These are phyloP conservation scores for Cyclargus thomasi DNA, from an alignment of 1,140 invertebrate species.

Conservation along the genomic window DNA sequence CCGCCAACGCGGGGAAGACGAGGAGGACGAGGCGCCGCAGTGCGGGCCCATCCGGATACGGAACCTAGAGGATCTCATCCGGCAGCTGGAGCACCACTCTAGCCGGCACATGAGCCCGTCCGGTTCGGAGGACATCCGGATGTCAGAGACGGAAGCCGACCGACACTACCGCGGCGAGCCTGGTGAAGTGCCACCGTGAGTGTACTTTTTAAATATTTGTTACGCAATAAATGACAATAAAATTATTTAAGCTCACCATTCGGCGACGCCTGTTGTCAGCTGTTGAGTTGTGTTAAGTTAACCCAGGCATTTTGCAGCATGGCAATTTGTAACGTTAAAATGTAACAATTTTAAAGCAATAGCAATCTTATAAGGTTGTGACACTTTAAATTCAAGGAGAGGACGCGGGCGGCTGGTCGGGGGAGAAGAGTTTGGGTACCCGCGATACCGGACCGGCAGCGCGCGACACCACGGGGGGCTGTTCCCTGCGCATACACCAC, in stretches of 20 bases:
- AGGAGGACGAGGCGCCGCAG: constrained; percentile 82
- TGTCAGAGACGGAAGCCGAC: constrained; percentile 93
- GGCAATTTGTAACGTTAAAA: no score
- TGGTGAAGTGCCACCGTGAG: constrained; percentile 74
- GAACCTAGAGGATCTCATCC: constrained; percentile 92
- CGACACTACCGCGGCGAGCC: constrained; percentile 88
- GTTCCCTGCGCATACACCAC: constrained; percentile 76
- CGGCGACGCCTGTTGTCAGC: no score
- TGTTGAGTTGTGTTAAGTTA: no score
- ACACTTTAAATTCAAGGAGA: constrained; percentile 47
- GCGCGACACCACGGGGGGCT: constrained; percentile 71
- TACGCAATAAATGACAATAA: no score
- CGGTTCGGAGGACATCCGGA: constrained; percentile 92
- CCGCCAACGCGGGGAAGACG: constrained; percentile 68
- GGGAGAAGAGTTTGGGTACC: constrained; percentile 82
- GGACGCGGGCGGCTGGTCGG: constrained; percentile 69
- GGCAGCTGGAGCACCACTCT: constrained; percentile 92
- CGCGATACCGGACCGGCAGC: constrained; percentile 82
- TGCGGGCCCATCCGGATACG: constrained; percentile 88
- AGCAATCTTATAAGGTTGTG: no score
- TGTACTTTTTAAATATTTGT: constrained; percentile 18
- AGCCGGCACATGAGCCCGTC: constrained; percentile 91
- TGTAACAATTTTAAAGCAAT: no score
- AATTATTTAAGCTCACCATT: no score
- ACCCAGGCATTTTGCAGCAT: no score